Conservation (phyloP, 2,888 invertebrate species). For the Macropis europaea region DNA sequence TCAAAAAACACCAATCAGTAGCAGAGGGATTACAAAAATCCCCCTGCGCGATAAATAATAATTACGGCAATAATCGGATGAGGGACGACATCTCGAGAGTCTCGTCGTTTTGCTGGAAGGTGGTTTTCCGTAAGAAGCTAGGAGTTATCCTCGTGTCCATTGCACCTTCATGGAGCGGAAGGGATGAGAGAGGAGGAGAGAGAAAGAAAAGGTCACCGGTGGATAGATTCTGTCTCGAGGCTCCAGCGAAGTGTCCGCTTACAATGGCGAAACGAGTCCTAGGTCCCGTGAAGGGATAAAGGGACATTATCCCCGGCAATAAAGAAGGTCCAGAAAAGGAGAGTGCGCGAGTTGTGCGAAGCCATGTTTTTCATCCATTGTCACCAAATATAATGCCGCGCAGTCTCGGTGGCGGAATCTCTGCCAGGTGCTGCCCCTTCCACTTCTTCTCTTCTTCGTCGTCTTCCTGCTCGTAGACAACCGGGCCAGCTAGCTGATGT, state of each 20-base stretch:
- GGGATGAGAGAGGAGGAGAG: not conserved
- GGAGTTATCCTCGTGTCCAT: conserved; percentile 24
- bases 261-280: conserved; percentile 67
- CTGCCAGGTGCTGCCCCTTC: conserved; percentile 61
- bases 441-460: conserved; percentile 1
- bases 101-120: conserved; percentile 4
- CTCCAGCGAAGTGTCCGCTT: conserved; percentile 65
- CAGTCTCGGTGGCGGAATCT: conserved; percentile 60
- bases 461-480: conserved; percentile 3
- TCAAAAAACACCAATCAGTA: no score
- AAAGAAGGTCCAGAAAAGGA: conserved; percentile 61
- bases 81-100: not conserved
- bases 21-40: no score
- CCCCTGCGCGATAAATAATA: no score
- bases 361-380: conserved; percentile 72
- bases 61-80: no score
- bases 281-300: conserved; percentile 68
- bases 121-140: conserved; percentile 19
- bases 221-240: conserved; percentile 56
- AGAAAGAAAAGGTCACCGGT: conserved; percentile 35
- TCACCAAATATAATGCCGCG: conserved; percentile 68
- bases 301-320: conserved; percentile 68
- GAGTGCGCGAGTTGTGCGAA: conserved; percentile 69
- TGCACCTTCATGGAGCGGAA: conserved; percentile 33
- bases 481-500: conserved; percentile 19